These are phyloP conservation scores for Melospiza melodia DNA, from an alignment of 2,113 vertebrate species.

Conservation along the genomic window DNA sequence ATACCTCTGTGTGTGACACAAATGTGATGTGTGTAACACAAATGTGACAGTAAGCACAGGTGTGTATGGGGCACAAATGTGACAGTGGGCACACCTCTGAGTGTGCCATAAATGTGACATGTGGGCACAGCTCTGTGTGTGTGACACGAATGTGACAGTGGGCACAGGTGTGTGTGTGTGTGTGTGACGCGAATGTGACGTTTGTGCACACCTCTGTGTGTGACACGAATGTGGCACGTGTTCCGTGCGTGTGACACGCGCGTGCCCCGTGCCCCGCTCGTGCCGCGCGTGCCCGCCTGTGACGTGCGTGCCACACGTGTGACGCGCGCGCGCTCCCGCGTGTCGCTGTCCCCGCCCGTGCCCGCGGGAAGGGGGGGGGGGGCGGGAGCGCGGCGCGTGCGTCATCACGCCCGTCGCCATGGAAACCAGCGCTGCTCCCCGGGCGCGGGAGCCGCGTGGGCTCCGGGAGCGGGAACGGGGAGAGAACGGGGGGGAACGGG, in stretches of 20 bases:
- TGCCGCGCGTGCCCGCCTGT: not conserved
- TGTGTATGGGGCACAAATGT: not conserved
- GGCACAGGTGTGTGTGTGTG: too few relatives aligned
- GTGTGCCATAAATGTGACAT: too few relatives aligned
- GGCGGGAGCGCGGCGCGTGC: not conserved
- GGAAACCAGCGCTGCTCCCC: slow-evolving; percentile 37
- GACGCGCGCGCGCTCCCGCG: not conserved
- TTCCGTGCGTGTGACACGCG: not conserved
- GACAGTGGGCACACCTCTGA: too few relatives aligned
- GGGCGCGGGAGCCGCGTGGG: not conserved
- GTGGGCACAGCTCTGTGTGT: too few relatives aligned
- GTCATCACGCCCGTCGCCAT: slow-evolving; percentile 28
- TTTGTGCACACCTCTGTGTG: too few relatives aligned
- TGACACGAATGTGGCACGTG: not conserved
- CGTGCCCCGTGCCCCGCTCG: not conserved
- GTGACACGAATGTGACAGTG: too few relatives aligned
- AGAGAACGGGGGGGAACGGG: not conserved
- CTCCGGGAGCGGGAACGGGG: not conserved
- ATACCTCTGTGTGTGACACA: too few relatives aligned
- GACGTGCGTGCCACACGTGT: not conserved
- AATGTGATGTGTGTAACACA: not conserved
- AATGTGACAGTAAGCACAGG: too few relatives aligned
- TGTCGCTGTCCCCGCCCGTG: not conserved
- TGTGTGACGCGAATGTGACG: too few relatives aligned
- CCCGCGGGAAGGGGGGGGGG: not conserved